Evolutionary conservation across 2,797 vertebrate genomes (phyloP), one percentile per base, ranked within the genome.

Genomic region (Enteromius radiatus): DNA sequence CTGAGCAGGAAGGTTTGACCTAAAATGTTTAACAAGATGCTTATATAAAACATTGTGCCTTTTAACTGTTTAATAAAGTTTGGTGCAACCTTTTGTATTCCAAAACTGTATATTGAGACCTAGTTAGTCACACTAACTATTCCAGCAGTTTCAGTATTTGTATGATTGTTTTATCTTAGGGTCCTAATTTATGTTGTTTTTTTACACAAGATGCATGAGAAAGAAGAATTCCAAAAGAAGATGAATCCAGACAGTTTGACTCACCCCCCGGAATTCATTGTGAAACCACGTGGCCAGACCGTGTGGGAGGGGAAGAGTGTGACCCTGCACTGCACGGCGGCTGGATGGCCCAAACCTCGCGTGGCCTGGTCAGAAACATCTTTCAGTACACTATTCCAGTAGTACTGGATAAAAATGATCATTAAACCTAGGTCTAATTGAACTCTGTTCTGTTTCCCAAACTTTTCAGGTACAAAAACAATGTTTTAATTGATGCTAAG

Each of bases 301-400:
- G 89, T 97, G 68, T 98, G 97, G 98, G 98, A 99, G 90, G 97
- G 97, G 65, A 95, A 96, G 86, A 96, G 89, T 8, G 93, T 97
- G 65, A 96, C 91, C 78, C 92, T 99, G 85, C 96, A 97, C 89
- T 99, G 97, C 90, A 98, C 97, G 0, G 91, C 97, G 49, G 95
- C 96, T 19, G 98, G 98, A 82, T 99, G 98, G 98, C 98, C 98
- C 33, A 98, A 95, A 89, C 97, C 98, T 83, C 96, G 93, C 54
- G 84, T 98, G 19, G 94, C 97, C 0, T 99, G 98, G 98, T 99
- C 92, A 90, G 95, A 84, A 36, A 36, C 61, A 8, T 0, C 9
- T 38, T 38, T 38, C 38, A 43, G 41, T 3, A 43, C 41, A 31
- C 23, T 12, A 5, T 45, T 61, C 0, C 15, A 75, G 38, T 10